phyloP scores from a whole-genome alignment of 1,140 invertebrate species.

The Diprion similis region DNA sequence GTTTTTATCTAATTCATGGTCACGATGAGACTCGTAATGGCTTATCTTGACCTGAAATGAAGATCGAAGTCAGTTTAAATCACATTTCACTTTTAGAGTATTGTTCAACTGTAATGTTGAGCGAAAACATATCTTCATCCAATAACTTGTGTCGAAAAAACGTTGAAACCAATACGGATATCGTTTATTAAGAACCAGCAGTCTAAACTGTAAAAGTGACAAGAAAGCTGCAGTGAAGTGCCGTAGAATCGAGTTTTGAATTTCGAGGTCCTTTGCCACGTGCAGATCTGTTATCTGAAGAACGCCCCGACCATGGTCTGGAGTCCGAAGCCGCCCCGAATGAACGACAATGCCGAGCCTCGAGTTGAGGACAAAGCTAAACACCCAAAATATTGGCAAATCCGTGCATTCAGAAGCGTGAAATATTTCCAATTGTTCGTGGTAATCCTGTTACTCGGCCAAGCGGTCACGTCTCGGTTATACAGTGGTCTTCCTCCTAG shows the following conservation, averaged over 20 bases:
- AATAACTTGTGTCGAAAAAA: too few species aligned
- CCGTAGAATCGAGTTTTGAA: neutral
- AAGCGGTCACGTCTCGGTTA: slow-evolving; percentile 51
- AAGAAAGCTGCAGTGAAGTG: too few species aligned
- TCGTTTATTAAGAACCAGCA: too few species aligned
- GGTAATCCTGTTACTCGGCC: slow-evolving; percentile 51
- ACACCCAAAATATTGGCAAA: slow-evolving; percentile 53
- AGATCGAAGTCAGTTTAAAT: too few species aligned
- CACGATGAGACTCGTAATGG: too few species aligned
- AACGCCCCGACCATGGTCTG: neutral
- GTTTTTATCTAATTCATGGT: too few species aligned
- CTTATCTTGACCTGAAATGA: too few species aligned
- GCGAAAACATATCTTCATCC: too few species aligned
- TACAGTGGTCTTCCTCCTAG: slow-evolving; percentile 24
- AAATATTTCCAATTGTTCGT: slow-evolving; percentile 45
- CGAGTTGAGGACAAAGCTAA: slow-evolving; percentile 38
- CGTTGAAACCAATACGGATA: too few species aligned
- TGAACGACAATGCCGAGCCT: neutral
- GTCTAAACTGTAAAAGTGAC: too few species aligned
- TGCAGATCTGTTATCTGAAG: neutral
- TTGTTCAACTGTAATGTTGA: too few species aligned
- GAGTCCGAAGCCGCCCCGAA: neutral
- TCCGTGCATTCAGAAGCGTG: slow-evolving; percentile 40
- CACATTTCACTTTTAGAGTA: too few species aligned
- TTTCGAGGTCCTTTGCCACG: neutral